A percentile compares a stretch with the other conserved stretches of the same genome.
phyloP scores from a whole-genome alignment of 2,888 invertebrate species.

The Agonum fuliginosum region DNA sequence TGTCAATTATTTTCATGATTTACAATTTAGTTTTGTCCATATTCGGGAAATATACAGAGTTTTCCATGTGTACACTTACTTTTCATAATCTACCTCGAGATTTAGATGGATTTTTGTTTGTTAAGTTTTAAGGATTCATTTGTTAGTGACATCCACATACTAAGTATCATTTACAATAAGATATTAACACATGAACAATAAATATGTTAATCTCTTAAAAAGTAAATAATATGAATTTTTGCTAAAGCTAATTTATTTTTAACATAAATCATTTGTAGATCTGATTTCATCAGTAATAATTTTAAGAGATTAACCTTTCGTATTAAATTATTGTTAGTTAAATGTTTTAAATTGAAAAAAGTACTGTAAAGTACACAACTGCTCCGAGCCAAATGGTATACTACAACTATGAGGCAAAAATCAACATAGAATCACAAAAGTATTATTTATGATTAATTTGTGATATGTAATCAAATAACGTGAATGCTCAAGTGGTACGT shows the following conservation, averaged over 20 bases:
- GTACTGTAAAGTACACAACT: constrained; percentile 11
- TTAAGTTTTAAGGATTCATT: constrained; percentile 53
- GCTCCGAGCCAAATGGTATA: constrained; percentile 36
- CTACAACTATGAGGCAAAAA: constrained; percentile 20
- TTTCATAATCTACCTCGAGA: constrained; percentile 58
- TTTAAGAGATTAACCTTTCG: constrained; percentile 10
- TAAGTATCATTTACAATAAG: constrained; percentile 57
- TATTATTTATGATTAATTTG: constrained; percentile 13
- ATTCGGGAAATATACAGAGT: constrained; percentile 46
- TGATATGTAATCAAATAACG: constrained; percentile 31
- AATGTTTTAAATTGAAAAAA: constrained; percentile 11
- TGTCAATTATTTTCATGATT: constrained; percentile 44
- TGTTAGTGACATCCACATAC: constrained; percentile 34
- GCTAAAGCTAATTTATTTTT: neutral
- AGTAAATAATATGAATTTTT: neutral
- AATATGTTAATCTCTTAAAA: constrained; percentile 13
- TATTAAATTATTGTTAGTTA: constrained; percentile 17
- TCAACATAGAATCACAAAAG: constrained; percentile 27
- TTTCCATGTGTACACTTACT: constrained; percentile 58
- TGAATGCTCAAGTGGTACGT: constrained; percentile 24
- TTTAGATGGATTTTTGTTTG: constrained; percentile 47
- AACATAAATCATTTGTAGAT: neutral
- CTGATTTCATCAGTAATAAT: too few relatives aligned
- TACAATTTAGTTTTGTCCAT: constrained; percentile 37
- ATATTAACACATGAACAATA: constrained; percentile 27